Conservation (phyloP, 2,888 invertebrate genomes). For the Parochlus steinenii region DNA sequence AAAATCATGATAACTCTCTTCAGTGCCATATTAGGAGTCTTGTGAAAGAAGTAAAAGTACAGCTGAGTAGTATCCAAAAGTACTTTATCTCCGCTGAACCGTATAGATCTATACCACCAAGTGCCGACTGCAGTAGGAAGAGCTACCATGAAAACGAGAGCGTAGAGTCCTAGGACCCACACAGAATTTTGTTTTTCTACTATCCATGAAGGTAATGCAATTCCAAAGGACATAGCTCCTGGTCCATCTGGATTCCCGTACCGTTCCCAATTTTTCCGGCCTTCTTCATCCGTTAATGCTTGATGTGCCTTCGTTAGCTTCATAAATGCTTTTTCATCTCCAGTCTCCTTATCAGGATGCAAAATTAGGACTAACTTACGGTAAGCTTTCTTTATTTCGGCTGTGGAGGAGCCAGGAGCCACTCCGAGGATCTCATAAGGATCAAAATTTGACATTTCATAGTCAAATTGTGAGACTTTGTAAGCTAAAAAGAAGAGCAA, state of each 20-base stretch:
- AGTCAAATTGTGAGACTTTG: conserved; percentile 91
- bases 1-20: conserved; percentile 94
- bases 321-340: conserved; percentile 95
- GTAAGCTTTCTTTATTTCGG: conserved; percentile 90
- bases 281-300: conserved; percentile 94
- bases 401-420: conserved; percentile 68
- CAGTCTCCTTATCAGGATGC: conserved; percentile 97
- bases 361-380: conserved; percentile 80
- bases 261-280: conserved; percentile 94
- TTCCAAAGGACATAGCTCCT: conserved; percentile 98
- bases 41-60: conserved; percentile 90
- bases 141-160: conserved; percentile 94
- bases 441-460: conserved; percentile 97
- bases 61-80: conserved; percentile 91
- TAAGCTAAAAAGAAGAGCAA: conserved; percentile 66
- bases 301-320: conserved; percentile 83
- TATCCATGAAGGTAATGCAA: conserved; percentile 98
- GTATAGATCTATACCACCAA: conserved; percentile 98
- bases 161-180: conserved; percentile 91
- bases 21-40: conserved; percentile 87
- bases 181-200: conserved; percentile 98
- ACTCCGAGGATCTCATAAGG: conserved; percentile 91
- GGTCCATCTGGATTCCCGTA: conserved; percentile 99
- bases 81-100: conserved; percentile 93
- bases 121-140: conserved; percentile 78